Evolutionary conservation across 2,797 vertebrate genomes (phyloP), one percentile per base, ranked within the genome.

Genomic region (Darevskia nairensis): DNA sequence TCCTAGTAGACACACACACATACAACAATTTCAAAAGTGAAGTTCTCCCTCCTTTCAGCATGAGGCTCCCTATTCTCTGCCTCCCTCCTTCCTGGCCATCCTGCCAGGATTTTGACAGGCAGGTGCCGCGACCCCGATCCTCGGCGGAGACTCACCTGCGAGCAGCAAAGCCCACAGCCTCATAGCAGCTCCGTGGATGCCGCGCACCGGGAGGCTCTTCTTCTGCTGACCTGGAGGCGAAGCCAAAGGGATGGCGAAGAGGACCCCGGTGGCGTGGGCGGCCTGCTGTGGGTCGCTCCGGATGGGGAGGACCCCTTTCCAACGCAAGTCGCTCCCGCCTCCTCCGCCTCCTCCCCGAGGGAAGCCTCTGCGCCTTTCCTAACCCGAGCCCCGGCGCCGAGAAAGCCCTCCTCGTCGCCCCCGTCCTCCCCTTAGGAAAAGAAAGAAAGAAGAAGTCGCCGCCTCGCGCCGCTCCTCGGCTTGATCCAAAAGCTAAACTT

Each of bases 401-500:
- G 46, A 55, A 55, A 55, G 13, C 15, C 61, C 64, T 29, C 44
- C 41, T 68, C 44, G 55, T 68, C 44, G 55, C 69, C 59, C 23
- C 59, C 61, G 15, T 75, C 35, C 64, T 29, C 11, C 7, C 74
- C 13, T 55, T 55, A 41, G 21, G 39, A 21, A 25, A 6, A 74
- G 3, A 35, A 19, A 15, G 27, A 10, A n/a, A 55, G 44, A 41
- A 72, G 32, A n/a, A 44, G 41, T 59, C 46, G n/a, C 29, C 46
- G n/a, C 41, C 76, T 35, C 64, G 25, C 5, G 8, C 21, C 75
- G 35, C 71, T 15, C 87, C 61, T 76, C 83, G 66, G 55, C n/a
- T 29, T 41, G 46, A 77, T 78, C 87, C 87, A 50, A 68, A 80
- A 8, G 64, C 71, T 81, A 41, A 87, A 85, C 77, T 89, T 80